A percentile compares a stretch with the other conserved stretches of the same genome.
Conservation (phyloP, 37 sponge, comb jelly and placozoan species). For the Mnemiopsis leidyi region DNA sequence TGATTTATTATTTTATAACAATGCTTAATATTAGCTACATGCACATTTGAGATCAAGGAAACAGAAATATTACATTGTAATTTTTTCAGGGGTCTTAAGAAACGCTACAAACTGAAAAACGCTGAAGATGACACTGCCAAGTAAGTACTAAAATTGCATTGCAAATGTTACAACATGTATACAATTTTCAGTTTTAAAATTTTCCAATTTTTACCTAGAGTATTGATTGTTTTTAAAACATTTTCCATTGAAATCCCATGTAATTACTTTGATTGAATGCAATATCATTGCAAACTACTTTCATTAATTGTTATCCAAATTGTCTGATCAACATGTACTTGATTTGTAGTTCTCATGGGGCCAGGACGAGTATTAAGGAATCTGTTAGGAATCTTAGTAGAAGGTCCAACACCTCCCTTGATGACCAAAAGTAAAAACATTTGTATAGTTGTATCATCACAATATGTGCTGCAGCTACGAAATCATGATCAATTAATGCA, state of each 20-base stretch:
- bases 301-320: no score
- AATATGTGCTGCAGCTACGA: neutral
- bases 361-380: constrained; percentile 1
- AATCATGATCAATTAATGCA: neutral
- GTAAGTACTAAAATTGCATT: neutral
- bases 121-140: constrained; percentile 48
- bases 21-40: no score
- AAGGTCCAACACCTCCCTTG: neutral
- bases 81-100: constrained; percentile 54
- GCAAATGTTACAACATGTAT: neutral
- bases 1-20: no score
- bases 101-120: constrained; percentile 49
- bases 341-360: neutral
- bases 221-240: no score
- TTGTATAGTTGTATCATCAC: neutral
- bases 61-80: no score
- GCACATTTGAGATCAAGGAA: no score
- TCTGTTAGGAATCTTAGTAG: constrained; percentile 25
- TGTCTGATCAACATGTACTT: neutral
- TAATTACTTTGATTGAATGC: no score
- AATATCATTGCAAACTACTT: no score
- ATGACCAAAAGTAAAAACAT: neutral
- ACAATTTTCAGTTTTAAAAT: neutral
- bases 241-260: no score
- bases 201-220: no score